Evolutionary conservation across 2,113 vertebrate species (phyloP).

Genomic region (Myotis lucifugus): DNA sequence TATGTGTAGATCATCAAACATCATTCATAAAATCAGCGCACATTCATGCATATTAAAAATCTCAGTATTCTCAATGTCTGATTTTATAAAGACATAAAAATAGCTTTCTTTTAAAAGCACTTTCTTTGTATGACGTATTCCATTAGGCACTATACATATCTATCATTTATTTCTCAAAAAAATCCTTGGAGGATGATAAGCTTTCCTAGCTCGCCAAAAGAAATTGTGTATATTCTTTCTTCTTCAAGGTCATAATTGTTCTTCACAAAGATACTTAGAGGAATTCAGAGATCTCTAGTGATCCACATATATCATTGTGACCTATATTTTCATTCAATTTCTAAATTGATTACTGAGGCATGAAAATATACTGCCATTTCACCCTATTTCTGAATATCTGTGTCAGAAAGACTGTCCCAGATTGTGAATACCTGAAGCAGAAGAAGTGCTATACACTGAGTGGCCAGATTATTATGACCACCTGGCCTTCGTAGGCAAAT

Average conservation of each 20-base stretch:
- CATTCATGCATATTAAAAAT: neutral
- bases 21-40: neutral
- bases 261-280: neutral
- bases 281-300: neutral
- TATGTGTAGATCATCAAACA: neutral
- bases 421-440: slow-evolving; percentile 3
- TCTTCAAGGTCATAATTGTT: neutral
- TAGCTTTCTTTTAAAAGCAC: neutral
- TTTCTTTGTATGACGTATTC: neutral
- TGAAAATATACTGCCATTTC: neutral
- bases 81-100: neutral
- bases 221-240: neutral
- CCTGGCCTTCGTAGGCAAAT: no score
- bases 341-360: neutral
- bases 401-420: neutral
- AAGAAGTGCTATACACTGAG: neutral
- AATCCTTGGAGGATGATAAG: neutral
- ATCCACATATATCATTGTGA: neutral
- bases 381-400: neutral
- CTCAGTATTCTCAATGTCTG: neutral
- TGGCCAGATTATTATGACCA: no score
- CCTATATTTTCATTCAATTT: slow-evolving; percentile 29
- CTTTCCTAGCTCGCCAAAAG: neutral
- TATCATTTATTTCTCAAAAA: neutral
- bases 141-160: neutral